phyloP scores from a whole-genome alignment of 2,113 vertebrate genomes.

The Urocynchramus pylzowi region DNA sequence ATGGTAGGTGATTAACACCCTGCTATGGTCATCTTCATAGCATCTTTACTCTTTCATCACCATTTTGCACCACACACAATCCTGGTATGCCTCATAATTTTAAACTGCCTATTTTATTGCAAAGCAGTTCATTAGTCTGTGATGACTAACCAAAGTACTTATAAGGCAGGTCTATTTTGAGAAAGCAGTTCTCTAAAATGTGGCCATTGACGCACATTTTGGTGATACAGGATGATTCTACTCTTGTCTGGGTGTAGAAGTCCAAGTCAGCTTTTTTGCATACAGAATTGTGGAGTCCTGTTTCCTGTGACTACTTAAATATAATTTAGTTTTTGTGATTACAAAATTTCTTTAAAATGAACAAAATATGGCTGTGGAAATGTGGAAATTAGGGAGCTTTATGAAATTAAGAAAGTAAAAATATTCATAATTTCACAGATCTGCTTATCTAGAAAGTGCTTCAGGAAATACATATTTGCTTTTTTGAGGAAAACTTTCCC shows the following conservation, averaged over 20 bases:
- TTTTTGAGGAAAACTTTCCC: background rate
- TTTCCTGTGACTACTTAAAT: background rate
- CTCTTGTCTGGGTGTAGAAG: background rate
- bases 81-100: background rate
- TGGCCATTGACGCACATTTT: background rate
- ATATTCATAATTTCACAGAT: background rate
- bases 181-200: background rate
- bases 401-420: background rate
- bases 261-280: background rate
- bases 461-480: background rate
- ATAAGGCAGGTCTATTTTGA: background rate
- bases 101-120: background rate
- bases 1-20: background rate
- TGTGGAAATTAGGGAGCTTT: background rate
- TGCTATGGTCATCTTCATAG: background rate
- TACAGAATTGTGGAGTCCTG: background rate
- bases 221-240: background rate
- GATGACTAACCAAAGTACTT: background rate
- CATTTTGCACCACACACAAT: background rate
- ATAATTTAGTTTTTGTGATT: background rate
- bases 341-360: background rate
- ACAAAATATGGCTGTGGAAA: background rate
- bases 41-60: background rate
- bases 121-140: background rate
- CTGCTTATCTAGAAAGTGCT: background rate